Percentiles rank a stretch among this genome's conserved stretches.
phyloP scores from a whole-genome alignment of 2,888 invertebrate species.

The Himalopsyche kuldschensis region DNA sequence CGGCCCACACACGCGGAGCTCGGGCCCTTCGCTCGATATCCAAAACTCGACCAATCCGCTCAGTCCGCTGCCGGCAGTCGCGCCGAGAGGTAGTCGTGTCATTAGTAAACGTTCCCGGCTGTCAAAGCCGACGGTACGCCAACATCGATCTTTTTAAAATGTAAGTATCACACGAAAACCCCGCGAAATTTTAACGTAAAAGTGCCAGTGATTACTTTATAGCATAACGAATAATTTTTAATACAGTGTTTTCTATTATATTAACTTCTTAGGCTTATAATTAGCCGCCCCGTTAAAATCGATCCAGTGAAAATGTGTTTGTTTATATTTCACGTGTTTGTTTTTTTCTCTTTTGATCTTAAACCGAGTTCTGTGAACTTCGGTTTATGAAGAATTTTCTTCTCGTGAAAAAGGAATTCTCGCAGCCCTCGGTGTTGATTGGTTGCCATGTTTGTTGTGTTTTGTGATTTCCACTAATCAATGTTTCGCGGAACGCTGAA shows the following conservation, averaged over 20 bases:
- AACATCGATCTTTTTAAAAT: background rate
- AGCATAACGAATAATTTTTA: background rate
- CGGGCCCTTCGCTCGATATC: slow-evolving; percentile 37
- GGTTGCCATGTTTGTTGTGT: slow-evolving; percentile 37
- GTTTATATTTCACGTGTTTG: slow-evolving; percentile 24
- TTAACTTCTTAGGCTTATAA: background rate
- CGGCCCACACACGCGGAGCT: slow-evolving; percentile 24
- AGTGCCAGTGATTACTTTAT: slow-evolving; percentile 3
- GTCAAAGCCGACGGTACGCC: slow-evolving; percentile 20
- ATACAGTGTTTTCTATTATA: background rate
- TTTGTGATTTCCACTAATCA: background rate
- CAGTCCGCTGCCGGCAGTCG: slow-evolving; percentile 35
- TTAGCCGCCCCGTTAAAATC: background rate
- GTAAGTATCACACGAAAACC: slow-evolving; percentile 2
- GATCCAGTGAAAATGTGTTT: slow-evolving; percentile 17
- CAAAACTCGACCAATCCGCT: slow-evolving; percentile 29
- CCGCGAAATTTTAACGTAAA: slow-evolving; percentile 8
- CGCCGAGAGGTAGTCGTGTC: slow-evolving; percentile 12
- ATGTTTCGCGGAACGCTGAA: background rate
- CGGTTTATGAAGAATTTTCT: background rate
- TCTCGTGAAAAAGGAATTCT: background rate
- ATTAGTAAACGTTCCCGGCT: slow-evolving; percentile 7
- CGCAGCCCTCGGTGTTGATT: slow-evolving; percentile 9
- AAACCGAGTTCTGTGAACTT: slow-evolving; percentile 12
- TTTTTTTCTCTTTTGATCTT: background rate